These are phyloP conservation scores for Taenioides sp. DNA, from an alignment of 2,797 vertebrate species.

Conservation along the genomic window DNA sequence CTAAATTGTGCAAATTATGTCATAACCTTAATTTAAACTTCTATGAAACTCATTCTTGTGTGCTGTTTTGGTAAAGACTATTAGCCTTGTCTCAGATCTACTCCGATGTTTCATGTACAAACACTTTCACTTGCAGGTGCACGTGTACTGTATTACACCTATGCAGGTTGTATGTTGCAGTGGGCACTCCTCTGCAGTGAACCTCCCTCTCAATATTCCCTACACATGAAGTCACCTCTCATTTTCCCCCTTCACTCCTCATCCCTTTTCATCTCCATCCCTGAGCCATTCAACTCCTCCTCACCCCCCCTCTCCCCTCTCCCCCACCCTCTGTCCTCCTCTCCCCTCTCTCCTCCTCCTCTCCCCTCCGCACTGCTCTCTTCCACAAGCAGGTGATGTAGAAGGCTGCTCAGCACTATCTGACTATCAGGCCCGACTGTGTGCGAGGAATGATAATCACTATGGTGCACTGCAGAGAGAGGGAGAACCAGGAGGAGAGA, in stretches of 20 bases:
- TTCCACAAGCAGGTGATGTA: slow-evolving; percentile 80
- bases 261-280: slow-evolving; percentile 31
- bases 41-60: neutral
- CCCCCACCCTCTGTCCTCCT: slow-evolving; percentile 4
- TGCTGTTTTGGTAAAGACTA: neutral
- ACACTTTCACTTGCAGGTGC: slow-evolving; percentile 10
- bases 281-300: slow-evolving; percentile 38
- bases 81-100: neutral
- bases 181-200: slow-evolving; percentile 74
- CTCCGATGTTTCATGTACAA: neutral
- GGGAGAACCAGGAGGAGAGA: slow-evolving; percentile 60
- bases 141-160: slow-evolving; percentile 39
- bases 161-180: slow-evolving; percentile 64
- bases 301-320: neutral
- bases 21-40: neutral
- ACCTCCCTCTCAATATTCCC: slow-evolving; percentile 37
- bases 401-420: slow-evolving; percentile 82
- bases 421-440: slow-evolving; percentile 82
- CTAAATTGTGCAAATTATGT: neutral
- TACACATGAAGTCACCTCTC: slow-evolving; percentile 26
- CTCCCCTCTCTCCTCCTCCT: slow-evolving; percentile 34
- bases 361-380: slow-evolving; percentile 51
- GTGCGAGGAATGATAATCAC: slow-evolving; percentile 85
- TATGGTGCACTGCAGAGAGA: slow-evolving; percentile 79
- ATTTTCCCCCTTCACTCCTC: slow-evolving; percentile 32